Evolutionary conservation across 2,797 vertebrate species (phyloP).

Genomic region (Gastrophryne carolinensis): DNA sequence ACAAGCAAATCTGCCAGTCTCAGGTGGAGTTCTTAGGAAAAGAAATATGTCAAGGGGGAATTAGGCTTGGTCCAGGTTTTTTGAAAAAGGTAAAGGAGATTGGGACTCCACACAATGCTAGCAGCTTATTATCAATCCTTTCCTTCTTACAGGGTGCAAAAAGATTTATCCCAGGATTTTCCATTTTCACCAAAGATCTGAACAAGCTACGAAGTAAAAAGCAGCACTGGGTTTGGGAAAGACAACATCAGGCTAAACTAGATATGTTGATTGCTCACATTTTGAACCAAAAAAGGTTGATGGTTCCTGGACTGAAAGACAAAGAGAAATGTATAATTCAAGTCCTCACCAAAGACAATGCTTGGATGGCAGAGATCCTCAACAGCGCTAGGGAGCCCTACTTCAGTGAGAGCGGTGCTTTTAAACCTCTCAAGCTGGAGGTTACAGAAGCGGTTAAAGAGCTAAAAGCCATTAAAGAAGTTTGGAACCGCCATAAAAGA

Average conservation of each 20-base stretch:
- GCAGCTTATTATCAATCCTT: background rate
- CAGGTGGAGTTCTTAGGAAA: slow-evolving; percentile 8
- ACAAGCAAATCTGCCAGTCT: background rate
- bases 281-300: background rate
- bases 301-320: background rate
- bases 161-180: background rate
- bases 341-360: background rate
- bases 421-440: background rate
- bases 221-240: background rate
- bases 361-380: slow-evolving; percentile 19
- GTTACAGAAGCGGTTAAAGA: background rate
- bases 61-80: background rate
- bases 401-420: background rate
- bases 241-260: background rate
- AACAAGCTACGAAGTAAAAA: background rate
- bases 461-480: slow-evolving; percentile 8
- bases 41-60: background rate
- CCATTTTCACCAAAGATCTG: background rate
- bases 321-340: background rate
- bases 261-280: background rate
- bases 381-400: slow-evolving; percentile 10
- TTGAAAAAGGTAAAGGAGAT: background rate
- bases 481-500: background rate
- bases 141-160: background rate
- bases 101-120: background rate